Base-by-base conservation (phyloP, 2,797 vertebrate species). In the Diceros bicornis region DNA sequence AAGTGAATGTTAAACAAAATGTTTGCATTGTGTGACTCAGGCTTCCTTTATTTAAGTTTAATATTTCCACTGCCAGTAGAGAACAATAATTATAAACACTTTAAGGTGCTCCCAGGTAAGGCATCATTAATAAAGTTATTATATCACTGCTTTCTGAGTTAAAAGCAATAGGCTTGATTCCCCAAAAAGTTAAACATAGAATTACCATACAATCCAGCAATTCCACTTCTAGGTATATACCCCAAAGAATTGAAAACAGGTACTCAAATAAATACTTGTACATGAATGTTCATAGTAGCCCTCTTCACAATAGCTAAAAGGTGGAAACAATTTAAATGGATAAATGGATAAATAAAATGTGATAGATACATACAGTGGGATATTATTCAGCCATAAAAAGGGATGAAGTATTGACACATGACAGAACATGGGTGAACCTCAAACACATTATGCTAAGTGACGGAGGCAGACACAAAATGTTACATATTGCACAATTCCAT, bases 1-100 rank as follows among this genome's bases (percentile, higher is more conserved):
- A 23, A 44, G 21, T 69, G 44, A 96, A 93, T 72, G n/a, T 47
- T 95, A 92, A 97, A 82, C n/a, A 87, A 95, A 74, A 81, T 75
- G 27, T 75, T 93, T 95, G 34, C 16, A 74, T 81, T 92, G 12
- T 69, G 7, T 68, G 64, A 72, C 61, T 89, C n/a, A 62, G 44
- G 71, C 32, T 93, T 75, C 68, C 52, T 77, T 91, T 72, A 41
- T 79, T 89, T 94, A 69, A 92, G 75, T 59, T 75, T 92, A 84
- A 41, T 50, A 89, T 88, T 96, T 89, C 55, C 27, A 79, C 32
- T 75, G 61, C 21, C 37, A 97, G 44, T 21, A 79, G 69, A 75
- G 44, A 93, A 88, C 41, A 94, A 78, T 91, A 96, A 96, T 93
- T 97, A 87, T 68, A 71, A 96, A 95, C 41, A 93, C 23, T 87